Evolutionary conservation across 64 coral and sea anemone species (phyloP), one percentile per base, ranked within the genome.

Genomic region (Pocillopora damicornis): DNA sequence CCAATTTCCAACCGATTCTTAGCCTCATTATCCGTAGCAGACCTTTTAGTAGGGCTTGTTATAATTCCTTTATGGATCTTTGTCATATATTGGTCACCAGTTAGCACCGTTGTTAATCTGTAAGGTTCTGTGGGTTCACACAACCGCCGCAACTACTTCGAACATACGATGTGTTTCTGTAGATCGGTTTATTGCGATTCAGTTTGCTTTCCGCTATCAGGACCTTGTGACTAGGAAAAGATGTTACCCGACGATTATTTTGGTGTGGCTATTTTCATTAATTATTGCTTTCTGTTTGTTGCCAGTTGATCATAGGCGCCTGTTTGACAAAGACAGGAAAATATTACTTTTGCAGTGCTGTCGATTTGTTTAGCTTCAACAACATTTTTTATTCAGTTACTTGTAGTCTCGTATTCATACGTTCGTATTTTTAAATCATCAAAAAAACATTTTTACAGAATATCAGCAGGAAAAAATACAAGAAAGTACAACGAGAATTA

Each of bases 141-240:
- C 65, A 66, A 65, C 65, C 35, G 20, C 65, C 17, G 60, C 58
- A 13, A 83, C 80, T 34, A 83, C 80, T 14, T 38, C 64, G 9
- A 83, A 61, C 80, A 14, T 83, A 26, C 64, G 60, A n/a, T 38
- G 60, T 37, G 80, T 83, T n/a, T 65, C 60, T 37, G 80, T 83
- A 2, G 80, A 83, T 23, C 61, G 80, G 13, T 83, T 62, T 63
- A 83, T 83, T 16, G 80, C 80, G 9, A 45, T 83, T 62, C 30
- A 14, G 11, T 64, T 64, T 83, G 60, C 80, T 36, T 35, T 83
- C 17, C 80, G 80, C 25, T 83, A 83, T 61, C 23, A 67, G 34
- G 60, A 26, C 15, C 26, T 83, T n/a, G 25, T 83, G 22, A 83
- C 80, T 20, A 73, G 2, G n/a, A 22, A 26, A 25, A 26, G 11